These are phyloP conservation scores for Pogonognathellus flavescens DNA, from an alignment of 1,140 invertebrate species.

Conservation along the genomic window DNA sequence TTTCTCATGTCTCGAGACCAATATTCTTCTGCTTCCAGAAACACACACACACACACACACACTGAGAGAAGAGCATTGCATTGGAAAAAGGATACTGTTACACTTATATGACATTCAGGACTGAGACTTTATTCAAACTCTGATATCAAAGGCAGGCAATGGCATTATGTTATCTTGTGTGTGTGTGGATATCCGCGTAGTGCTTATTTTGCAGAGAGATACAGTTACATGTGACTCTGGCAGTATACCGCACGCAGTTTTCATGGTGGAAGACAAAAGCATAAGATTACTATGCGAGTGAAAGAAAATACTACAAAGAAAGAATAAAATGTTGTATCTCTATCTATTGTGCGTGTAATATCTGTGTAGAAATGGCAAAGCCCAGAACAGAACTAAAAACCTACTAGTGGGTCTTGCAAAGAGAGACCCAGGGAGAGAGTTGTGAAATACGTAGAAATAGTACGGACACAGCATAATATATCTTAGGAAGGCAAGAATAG, in stretches of 20 bases:
- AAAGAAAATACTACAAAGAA: background rate
- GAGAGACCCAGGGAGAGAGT: background rate
- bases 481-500: background rate
- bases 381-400: background rate
- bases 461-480: too few relatives aligned
- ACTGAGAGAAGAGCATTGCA: background rate
- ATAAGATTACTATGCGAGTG: slow-evolving; percentile 4
- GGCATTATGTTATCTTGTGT: background rate
- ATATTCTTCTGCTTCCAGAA: background rate
- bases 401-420: background rate
- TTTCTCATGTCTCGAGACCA: too few relatives aligned
- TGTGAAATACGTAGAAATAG: slow-evolving; percentile 33
- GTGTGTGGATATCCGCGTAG: background rate
- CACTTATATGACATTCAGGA: too few relatives aligned
- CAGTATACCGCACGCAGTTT: too few relatives aligned
- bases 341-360: background rate
- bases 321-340: background rate
- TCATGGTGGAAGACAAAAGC: background rate
- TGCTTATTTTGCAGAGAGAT: too few relatives aligned
- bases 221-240: too few relatives aligned
- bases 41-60: background rate
- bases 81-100: background rate
- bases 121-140: too few relatives aligned
- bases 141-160: too few relatives aligned
- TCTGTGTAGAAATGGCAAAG: background rate